These are phyloP conservation scores for Caenorhabditis sp. DNA, from an alignment of 2,888 invertebrate genomes.

Conservation along the genomic window DNA sequence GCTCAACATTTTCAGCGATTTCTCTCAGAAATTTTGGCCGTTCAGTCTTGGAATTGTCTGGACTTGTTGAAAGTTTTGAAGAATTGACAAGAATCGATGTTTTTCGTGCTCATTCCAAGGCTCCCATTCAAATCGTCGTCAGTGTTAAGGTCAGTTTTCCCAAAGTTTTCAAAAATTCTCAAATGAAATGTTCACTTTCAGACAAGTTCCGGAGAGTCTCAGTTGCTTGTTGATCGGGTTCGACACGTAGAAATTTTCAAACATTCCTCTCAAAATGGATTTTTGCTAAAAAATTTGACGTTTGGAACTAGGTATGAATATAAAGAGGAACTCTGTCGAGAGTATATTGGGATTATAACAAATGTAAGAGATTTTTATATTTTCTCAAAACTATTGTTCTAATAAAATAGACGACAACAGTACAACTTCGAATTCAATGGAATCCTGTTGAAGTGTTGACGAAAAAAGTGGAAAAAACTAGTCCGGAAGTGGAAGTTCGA, in stretches of 20 bases:
- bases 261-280: constrained; percentile 26
- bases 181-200: constrained; percentile 10
- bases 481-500: constrained; percentile 50
- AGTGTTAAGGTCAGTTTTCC: not conserved
- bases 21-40: constrained; percentile 13
- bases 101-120: constrained; percentile 25
- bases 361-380: constrained; percentile 19
- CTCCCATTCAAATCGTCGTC: constrained; percentile 32
- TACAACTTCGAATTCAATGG: constrained; percentile 27
- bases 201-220: constrained; percentile 10
- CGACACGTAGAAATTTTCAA: constrained; percentile 18
- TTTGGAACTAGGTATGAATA: constrained; percentile 61
- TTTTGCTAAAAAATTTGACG: constrained; percentile 27
- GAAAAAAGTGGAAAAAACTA: constrained; percentile 39
- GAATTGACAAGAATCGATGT: constrained; percentile 35
- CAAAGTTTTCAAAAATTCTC: not conserved
- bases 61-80: constrained; percentile 2
- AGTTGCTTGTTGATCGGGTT: constrained; percentile 34
- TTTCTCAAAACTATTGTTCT: not conserved
- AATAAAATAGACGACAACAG: constrained; percentile 15
- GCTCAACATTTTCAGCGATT: not conserved
- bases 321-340: constrained; percentile 68
- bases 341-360: constrained; percentile 46
- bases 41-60: constrained; percentile 4
- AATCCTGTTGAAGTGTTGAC: constrained; percentile 4